phyloP scores from a whole-genome alignment of 1,140 invertebrate species.

The Dinoponera quadriceps region DNA sequence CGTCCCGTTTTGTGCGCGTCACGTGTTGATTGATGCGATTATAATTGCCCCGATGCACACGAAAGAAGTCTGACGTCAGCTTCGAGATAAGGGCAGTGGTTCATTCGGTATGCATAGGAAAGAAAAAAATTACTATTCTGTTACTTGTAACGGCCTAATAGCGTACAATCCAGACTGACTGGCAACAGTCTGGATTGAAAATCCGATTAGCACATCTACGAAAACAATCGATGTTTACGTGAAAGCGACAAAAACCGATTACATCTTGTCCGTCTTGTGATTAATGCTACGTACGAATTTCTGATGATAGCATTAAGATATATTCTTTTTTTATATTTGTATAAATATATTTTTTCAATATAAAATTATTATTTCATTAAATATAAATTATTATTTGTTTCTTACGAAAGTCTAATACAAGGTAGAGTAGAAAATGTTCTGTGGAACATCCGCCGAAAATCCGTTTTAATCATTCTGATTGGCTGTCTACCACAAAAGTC shows the following conservation, averaged over 20 bases:
- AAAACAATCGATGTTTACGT: neutral
- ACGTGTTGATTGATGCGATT: conserved; percentile 23
- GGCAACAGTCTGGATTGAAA: neutral
- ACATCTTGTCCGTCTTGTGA: neutral
- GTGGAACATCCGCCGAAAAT: too few relatives aligned
- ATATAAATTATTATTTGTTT: neutral
- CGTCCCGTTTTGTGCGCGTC: neutral
- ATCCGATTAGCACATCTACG: conserved; percentile 10
- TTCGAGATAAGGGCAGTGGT: conserved; percentile 16
- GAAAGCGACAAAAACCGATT: neutral
- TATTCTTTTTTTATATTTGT: too few relatives aligned
- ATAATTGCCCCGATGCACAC: conserved; percentile 22
- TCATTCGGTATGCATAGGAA: neutral
- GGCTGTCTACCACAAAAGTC: too few relatives aligned
- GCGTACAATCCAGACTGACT: neutral
- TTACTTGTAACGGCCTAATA: neutral
- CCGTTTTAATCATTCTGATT: too few relatives aligned
- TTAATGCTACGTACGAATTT: neutral
- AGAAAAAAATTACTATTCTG: conserved; percentile 17
- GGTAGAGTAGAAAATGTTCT: too few relatives aligned
- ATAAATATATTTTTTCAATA: too few relatives aligned
- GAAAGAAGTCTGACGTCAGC: conserved; percentile 8
- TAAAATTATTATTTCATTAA: neutral
- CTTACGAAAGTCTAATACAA: too few relatives aligned
- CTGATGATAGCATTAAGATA: neutral